phyloP scores from a whole-genome alignment of 2,113 vertebrate genomes.

The Halichoerus grypus region DNA sequence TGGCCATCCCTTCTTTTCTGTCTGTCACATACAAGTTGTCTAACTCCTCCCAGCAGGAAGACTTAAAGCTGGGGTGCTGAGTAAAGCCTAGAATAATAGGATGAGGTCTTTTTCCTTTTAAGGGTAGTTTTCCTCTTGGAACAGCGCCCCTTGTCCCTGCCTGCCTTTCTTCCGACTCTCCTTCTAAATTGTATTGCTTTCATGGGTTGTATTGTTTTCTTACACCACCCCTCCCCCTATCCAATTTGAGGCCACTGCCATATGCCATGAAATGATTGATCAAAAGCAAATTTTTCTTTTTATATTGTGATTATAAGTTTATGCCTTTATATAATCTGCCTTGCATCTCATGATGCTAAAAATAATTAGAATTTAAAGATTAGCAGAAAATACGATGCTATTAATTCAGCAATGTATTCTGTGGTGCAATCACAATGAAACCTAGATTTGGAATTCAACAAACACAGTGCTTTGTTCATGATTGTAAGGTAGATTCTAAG shows the following conservation, averaged over 20 bases:
- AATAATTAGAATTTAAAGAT: conserved; percentile 30
- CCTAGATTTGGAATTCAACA: conserved; percentile 7
- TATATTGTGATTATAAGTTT: not conserved
- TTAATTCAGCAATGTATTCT: not conserved
- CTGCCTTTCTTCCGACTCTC: not conserved
- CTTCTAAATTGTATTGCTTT: not conserved
- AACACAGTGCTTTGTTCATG: not conserved
- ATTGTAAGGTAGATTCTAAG: not conserved
- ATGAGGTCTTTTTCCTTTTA: not conserved
- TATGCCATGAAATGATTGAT: not conserved
- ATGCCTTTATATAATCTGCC: not conserved
- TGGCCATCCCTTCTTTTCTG: not conserved
- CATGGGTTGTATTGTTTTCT: not conserved
- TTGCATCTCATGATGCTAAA: not conserved
- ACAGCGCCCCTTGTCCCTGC: not conserved
- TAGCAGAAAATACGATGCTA: not conserved
- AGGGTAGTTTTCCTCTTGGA: not conserved
- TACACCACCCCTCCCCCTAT: not conserved
- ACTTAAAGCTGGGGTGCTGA: not conserved
- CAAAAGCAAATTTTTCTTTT: not conserved
- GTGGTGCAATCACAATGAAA: not conserved
- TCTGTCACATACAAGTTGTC: not conserved
- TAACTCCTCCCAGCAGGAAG: not conserved
- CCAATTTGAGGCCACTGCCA: not conserved
- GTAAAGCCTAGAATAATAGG: not conserved